These are phyloP conservation scores for Dynastes maya DNA, from an alignment of 2,888 invertebrate species.

Conservation along the genomic window DNA sequence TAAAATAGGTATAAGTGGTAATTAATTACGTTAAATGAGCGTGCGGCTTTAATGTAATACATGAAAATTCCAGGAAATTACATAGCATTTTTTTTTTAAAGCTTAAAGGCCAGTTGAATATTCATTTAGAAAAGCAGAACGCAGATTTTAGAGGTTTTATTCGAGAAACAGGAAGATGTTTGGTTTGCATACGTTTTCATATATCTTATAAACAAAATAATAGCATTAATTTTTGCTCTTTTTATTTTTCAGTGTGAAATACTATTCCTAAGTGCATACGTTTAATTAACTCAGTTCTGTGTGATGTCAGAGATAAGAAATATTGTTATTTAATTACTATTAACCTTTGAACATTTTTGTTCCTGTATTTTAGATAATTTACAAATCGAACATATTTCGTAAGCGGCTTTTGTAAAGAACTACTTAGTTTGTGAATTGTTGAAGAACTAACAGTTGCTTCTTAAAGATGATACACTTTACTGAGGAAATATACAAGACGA, in stretches of 20 bases:
- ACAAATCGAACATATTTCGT: too few relatives aligned
- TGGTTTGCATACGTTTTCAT: too few relatives aligned
- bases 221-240: not conserved
- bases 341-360: too few relatives aligned
- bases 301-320: not conserved
- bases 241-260: not conserved
- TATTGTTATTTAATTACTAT: not conserved
- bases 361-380: too few relatives aligned
- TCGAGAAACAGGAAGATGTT: not conserved
- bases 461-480: not conserved
- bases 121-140: not conserved
- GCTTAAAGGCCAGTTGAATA: not conserved
- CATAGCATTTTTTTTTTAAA: not conserved
- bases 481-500: too few relatives aligned
- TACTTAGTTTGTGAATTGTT: too few relatives aligned
- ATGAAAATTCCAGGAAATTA: constrained; percentile 7
- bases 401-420: too few relatives aligned
- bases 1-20: constrained; percentile 40
- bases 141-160: not conserved
- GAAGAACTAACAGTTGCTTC: not conserved
- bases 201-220: not conserved
- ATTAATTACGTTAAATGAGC: constrained; percentile 30
- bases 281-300: not conserved
- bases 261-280: not conserved
- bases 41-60: constrained; percentile 11